Evolutionary conservation across 2,888 invertebrate species (phyloP), one percentile per base, ranked within the genome.

Genomic region (Lingula anatina): DNA sequence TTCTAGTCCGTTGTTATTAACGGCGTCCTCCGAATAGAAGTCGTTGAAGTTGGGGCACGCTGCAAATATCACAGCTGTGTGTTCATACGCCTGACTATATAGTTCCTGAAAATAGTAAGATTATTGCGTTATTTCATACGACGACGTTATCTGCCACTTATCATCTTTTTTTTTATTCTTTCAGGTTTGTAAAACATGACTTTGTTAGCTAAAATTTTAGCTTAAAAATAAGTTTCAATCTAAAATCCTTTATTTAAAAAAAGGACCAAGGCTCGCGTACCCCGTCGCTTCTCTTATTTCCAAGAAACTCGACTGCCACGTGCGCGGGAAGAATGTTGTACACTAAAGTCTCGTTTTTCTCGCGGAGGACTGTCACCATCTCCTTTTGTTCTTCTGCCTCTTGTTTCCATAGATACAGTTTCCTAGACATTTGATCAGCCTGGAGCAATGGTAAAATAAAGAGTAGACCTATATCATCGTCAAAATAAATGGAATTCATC

Each of bases 11-110:
- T 90, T 90, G 78, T 90, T 90, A 73, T 90, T 90, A 20, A 89
- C 89, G 75, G 90, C 89, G 60, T 90, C 81, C 80, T 91, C 91
- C 71, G 88, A 89, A 78, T 91, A 92, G 81, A 91, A 91, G 79
- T 91, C 90, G 80, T 90, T 88, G 79, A 90, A 92, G 80, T 91
- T 91, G 66, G 91, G 90, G 73, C 92, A 90, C 54, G 89, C 88
- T 24, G 90, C 91, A 78, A 92, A 92, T 61, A 91, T 86, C 28
- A 92, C 90, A 44, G 90, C 91, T 45, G 90, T 89, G 66, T 89
- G 85, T 61, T 86, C 86, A 79, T 92, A 91, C 76, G 88, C 88
- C 79, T 91, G 90, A 81, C 90, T 89, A 79, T 92, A 91, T 68
- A 91, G 84, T 78, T 90, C 90, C 89, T 87, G 82, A 69, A 50